Base-by-base conservation (phyloP, 2,888 invertebrate species). In the Panzeria rudis region DNA sequence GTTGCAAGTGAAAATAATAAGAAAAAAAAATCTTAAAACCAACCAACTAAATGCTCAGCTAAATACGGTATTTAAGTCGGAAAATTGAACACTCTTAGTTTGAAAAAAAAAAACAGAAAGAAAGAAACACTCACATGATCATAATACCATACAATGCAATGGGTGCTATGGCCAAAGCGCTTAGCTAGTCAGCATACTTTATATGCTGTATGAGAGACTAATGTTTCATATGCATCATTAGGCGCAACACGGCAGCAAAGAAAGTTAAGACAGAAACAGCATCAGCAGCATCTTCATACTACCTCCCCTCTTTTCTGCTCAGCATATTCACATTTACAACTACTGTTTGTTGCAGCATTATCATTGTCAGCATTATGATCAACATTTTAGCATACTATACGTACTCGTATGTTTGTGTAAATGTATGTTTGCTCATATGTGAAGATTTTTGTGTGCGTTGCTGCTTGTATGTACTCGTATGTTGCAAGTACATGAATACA, bases 61-160 rank as follows among this genome's bases (percentile, higher is more conserved):
- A 86, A 86, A 86, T 86, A 83, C 80, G 83, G 86, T 86, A 83
- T 86, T 86, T 86, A 86, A 86, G 79, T 86, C 73, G 86, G 86
- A 85, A 85, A 85, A 85, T 85, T 85, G 85, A 82, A 82, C 85
- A 85, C 85, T 82, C 78, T 85, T 82, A 75, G 73, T 66, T 68
- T 13, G 54, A 32, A 64, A 62, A 56, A 3, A 38, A 44, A 35
- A 44, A 52, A 5, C 0, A 20, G 41, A 23, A 50, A 13, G 15
- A 15, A 47, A 52, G n/a, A 20, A 75, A 47, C 47, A 69, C 73
- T 69, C 77, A 75, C 25, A 72, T 75, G 73, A 62, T 69, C 73
- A 68, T 47, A 38, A 13, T 61, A 61, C 61, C 32, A 56, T 56
- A 11, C 20, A 71, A 38, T 9, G 52, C 78, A 62, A 23, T 69